These are phyloP conservation scores for Rhinogobius similis DNA, from an alignment of 2,113 vertebrate species.

Conservation along the genomic window DNA sequence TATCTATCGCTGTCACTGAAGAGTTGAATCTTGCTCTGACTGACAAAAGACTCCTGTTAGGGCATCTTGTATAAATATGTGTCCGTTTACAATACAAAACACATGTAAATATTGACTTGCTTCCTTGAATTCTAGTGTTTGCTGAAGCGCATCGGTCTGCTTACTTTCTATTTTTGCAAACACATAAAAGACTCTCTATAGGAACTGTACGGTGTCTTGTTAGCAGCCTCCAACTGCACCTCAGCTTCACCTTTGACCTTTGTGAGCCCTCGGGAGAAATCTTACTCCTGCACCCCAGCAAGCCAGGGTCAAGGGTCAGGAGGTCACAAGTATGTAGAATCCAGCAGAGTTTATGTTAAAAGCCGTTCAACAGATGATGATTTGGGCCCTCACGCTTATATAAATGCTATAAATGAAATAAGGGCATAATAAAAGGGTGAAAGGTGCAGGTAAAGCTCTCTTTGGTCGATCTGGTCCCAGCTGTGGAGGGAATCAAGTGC, in stretches of 20 bases:
- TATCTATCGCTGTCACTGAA: too few species aligned
- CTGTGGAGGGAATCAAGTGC: background rate
- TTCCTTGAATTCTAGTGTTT: too few species aligned
- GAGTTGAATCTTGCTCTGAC: too few species aligned
- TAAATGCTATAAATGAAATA: too few species aligned
- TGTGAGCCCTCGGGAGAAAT: constrained; percentile 18
- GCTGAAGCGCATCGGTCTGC: too few species aligned
- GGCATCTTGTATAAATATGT: too few species aligned
- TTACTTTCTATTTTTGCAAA: background rate
- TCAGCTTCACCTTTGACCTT: constrained; percentile 23
- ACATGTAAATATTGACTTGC: too few species aligned
- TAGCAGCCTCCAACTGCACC: constrained; percentile 30
- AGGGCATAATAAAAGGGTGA: too few species aligned
- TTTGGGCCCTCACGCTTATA: background rate
- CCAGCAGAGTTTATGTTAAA: background rate
- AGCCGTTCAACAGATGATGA: background rate
- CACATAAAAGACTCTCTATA: background rate
- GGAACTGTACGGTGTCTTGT: constrained; percentile 35
- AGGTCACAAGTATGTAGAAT: constrained; percentile 14
- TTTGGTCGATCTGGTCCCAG: background rate
- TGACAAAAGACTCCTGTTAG: too few species aligned
- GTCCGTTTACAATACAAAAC: too few species aligned
- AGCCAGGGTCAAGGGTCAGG: constrained; percentile 26
- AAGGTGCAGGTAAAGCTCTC: background rate
- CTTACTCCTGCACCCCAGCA: constrained; percentile 20